These are phyloP conservation scores for Papilio xuthus DNA, from an alignment of 1,140 invertebrate species.

Conservation along the genomic window DNA sequence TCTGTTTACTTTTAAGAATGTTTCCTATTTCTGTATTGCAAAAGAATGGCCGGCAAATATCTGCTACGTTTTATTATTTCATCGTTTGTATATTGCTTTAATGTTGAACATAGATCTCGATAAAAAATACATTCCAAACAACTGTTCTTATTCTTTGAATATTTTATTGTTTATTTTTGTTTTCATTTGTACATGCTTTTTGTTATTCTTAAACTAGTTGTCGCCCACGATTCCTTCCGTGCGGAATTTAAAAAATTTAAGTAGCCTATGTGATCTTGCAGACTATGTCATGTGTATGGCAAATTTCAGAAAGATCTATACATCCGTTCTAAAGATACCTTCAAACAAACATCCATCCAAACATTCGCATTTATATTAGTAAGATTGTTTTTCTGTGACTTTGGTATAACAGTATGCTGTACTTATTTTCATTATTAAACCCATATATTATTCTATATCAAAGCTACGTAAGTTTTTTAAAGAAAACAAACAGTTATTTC, in stretches of 20 bases:
- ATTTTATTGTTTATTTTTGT: neutral
- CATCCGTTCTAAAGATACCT: no score
- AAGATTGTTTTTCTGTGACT: no score
- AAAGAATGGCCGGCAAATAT: constrained; percentile 14
- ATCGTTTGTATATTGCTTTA: constrained; percentile 10
- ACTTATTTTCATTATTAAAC: neutral
- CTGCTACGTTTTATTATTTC: constrained; percentile 7
- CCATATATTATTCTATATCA: neutral
- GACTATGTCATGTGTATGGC: no score
- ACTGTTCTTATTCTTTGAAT: constrained; percentile 9
- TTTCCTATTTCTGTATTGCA: constrained; percentile 15
- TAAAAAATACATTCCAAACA: constrained; percentile 13
- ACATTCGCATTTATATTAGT: no score
- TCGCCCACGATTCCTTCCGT: no score
- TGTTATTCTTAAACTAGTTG: neutral
- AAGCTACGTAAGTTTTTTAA: neutral
- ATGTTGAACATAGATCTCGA: constrained; percentile 5
- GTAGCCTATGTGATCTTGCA: no score
- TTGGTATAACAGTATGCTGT: no score
- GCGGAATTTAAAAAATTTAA: no score
- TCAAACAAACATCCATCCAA: no score
- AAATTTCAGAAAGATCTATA: no score
- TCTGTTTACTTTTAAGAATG: constrained; percentile 22
- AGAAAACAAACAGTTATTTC: constrained; percentile 6
- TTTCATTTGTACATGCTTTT: neutral